These are phyloP conservation scores for Phyllotreta striolata DNA, from an alignment of 2,888 invertebrate genomes.

Conservation along the genomic window DNA sequence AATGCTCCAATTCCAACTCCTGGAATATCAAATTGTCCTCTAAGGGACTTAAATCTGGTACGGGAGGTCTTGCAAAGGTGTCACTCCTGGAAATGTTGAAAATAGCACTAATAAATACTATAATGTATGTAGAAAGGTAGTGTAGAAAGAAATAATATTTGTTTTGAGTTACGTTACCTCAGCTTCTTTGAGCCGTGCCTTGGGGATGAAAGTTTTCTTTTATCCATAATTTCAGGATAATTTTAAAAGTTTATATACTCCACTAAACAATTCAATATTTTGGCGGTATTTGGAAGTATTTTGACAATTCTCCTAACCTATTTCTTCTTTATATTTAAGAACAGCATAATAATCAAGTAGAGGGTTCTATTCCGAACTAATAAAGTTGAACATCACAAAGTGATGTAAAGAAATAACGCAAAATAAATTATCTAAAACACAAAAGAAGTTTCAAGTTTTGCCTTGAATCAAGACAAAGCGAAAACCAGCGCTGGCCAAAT, in stretches of 20 bases:
- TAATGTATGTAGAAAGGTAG: constrained; percentile 27
- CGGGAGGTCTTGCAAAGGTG: constrained; percentile 67
- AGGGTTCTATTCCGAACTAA: too few species aligned
- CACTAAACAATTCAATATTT: background rate
- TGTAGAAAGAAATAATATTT: background rate
- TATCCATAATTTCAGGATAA: constrained; percentile 14
- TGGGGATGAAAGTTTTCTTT: constrained; percentile 24
- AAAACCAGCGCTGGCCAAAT: too few species aligned
- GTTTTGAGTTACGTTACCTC: constrained; percentile 1
- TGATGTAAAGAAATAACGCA: too few species aligned
- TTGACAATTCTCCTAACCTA: background rate
- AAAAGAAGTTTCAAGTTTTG: too few species aligned
- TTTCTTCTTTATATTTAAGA: too few species aligned
- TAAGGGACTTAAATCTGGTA: constrained; percentile 71
- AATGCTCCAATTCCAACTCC: constrained; percentile 93
- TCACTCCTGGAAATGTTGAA: constrained; percentile 19
- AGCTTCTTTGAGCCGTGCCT: constrained; percentile 15
- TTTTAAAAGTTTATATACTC: too few species aligned
- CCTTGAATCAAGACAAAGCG: too few species aligned
- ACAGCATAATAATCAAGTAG: too few species aligned
- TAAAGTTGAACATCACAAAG: too few species aligned
- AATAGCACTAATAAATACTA: constrained; percentile 23
- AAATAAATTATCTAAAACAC: too few species aligned
- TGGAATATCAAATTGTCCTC: constrained; percentile 83
- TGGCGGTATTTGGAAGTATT: constrained; percentile 4